Evolutionary conservation across 2,888 invertebrate species (phyloP).

Genomic region (Lydus trimaculatus): DNA sequence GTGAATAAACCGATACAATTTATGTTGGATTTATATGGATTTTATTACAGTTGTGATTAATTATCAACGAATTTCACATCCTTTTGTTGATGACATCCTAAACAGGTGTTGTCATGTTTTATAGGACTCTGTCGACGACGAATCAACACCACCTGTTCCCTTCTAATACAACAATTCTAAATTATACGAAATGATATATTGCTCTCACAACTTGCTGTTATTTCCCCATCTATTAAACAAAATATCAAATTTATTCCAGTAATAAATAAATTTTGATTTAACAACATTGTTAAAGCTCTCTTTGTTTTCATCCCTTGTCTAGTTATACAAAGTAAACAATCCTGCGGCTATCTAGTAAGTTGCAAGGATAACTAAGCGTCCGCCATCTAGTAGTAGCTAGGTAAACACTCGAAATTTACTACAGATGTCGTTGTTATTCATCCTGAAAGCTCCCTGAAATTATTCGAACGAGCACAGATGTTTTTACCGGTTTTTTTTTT

Average conservation of each 20-base stretch:
- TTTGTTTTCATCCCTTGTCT: slow-evolving; percentile 21
- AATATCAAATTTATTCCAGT: background rate
- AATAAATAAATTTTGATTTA: background rate
- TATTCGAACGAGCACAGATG: background rate
- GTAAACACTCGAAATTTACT: background rate
- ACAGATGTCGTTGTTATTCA: slow-evolving; percentile 16
- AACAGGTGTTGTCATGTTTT: slow-evolving; percentile 40
- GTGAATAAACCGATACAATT: too few species aligned
- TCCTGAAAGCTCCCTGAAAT: background rate
- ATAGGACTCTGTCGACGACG: slow-evolving; percentile 27
- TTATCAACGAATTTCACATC: slow-evolving; percentile 10
- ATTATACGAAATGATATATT: background rate
- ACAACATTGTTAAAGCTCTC: slow-evolving; percentile 18
- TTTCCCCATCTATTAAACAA: background rate
- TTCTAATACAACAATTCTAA: slow-evolving; percentile 27
- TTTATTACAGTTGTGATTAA: background rate
- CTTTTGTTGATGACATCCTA: slow-evolving; percentile 6
- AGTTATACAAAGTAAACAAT: slow-evolving; percentile 24
- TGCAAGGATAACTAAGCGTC: background rate
- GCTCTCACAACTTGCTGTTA: background rate
- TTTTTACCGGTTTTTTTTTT: slow-evolving; percentile 1
- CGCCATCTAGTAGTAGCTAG: slow-evolving; percentile 28
- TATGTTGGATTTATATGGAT: background rate
- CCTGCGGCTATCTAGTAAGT: slow-evolving; percentile 4
- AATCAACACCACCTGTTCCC: slow-evolving; percentile 30